Evolutionary conservation across 2,888 invertebrate genomes (phyloP).

Genomic region (Dione vanillae): DNA sequence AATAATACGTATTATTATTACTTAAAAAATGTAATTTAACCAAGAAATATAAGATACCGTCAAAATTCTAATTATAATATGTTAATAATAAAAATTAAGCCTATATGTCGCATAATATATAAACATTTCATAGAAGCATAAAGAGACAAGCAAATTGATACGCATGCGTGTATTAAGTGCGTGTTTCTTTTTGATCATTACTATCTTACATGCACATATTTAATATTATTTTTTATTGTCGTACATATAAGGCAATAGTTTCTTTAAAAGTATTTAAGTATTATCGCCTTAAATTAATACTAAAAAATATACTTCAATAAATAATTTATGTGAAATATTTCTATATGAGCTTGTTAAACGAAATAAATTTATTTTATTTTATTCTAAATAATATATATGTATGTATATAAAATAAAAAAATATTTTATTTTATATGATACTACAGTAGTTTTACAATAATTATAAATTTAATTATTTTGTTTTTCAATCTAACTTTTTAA

Average conservation of each 20-base stretch:
- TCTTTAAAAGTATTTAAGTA: not conserved
- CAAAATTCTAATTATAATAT: too few relatives aligned
- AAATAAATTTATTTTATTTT: too few relatives aligned
- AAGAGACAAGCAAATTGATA: conserved; percentile 12
- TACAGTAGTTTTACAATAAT: not conserved
- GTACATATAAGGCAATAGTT: conserved; percentile 14
- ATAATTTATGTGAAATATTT: too few relatives aligned
- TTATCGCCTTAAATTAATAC: too few relatives aligned
- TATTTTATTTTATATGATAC: not conserved
- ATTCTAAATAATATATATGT: too few relatives aligned
- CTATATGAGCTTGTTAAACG: too few relatives aligned
- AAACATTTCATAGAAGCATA: not conserved
- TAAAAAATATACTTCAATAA: not conserved
- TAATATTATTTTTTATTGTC: conserved; percentile 24
- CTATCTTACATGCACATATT: conserved; percentile 23
- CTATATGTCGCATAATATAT: not conserved
- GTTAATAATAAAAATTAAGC: too few relatives aligned
- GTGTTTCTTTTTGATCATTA: conserved; percentile 22
- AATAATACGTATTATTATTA: too few relatives aligned
- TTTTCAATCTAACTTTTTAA: not conserved
- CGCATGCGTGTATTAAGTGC: conserved; percentile 10
- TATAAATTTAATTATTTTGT: not conserved
- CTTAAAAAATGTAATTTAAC: too few relatives aligned
- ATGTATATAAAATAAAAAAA: too few relatives aligned
- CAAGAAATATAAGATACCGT: not conserved